Evolutionary conservation across 1,140 invertebrate genomes (phyloP).

Genomic region (Trichonephila clavata): DNA sequence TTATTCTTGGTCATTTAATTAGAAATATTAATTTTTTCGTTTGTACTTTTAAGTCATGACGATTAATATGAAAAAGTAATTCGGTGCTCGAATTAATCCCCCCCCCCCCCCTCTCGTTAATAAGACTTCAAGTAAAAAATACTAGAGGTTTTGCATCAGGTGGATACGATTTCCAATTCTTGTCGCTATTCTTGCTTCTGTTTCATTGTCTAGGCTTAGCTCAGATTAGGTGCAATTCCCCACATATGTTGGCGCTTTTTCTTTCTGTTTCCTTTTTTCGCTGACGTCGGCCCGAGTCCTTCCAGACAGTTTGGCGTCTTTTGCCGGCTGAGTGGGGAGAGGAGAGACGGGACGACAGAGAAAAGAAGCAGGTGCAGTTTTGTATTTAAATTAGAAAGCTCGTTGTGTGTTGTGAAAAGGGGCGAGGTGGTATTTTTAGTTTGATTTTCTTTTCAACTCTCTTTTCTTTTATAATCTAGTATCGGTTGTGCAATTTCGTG

Average conservation of each 20-base stretch:
- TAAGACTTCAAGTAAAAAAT: not conserved
- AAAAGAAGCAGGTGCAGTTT: slow-evolving; percentile 19
- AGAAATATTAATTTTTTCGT: not conserved
- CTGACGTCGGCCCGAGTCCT: slow-evolving; percentile 26
- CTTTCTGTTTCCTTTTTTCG: not conserved
- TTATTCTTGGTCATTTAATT: no score
- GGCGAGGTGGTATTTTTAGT: slow-evolving; percentile 26
- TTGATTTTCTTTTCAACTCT: not conserved
- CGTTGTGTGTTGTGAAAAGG: not conserved
- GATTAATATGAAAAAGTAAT: not conserved
- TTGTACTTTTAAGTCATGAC: not conserved
- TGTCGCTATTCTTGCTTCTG: not conserved
- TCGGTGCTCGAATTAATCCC: not conserved
- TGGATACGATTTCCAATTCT: not conserved
- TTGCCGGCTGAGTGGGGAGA: not conserved
- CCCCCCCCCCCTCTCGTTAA: not conserved
- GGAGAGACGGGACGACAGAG: not conserved
- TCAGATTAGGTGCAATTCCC: not conserved
- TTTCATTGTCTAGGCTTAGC: not conserved
- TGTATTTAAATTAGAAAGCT: slow-evolving; percentile 21
- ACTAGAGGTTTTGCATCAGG: not conserved
- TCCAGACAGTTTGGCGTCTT: slow-evolving; percentile 49
- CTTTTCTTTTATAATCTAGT: not conserved
- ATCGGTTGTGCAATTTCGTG: not conserved
- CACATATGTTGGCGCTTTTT: not conserved